Conservation (phyloP, 1,140 invertebrate species). For the Cydia pomonella region DNA sequence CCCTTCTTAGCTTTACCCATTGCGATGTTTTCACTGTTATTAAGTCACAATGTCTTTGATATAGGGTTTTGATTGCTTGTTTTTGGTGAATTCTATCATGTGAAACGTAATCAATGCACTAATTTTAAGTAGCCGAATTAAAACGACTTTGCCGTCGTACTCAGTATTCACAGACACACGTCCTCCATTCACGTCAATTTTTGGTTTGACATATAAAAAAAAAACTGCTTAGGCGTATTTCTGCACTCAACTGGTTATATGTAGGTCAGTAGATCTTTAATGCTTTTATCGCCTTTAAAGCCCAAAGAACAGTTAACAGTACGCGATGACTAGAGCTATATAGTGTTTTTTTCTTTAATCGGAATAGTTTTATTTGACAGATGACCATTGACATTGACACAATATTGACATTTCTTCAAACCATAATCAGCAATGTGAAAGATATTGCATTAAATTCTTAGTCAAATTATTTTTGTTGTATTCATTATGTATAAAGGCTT, state of each 20-base stretch:
- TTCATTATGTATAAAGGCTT: conserved; percentile 75
- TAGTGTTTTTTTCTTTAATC: not conserved
- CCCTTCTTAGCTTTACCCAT: conserved; percentile 88
- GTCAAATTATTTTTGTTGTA: conserved; percentile 54
- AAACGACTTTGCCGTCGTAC: conserved; percentile 53
- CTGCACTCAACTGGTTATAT: conserved; percentile 6
- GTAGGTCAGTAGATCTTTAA: not conserved
- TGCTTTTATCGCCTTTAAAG: not conserved
- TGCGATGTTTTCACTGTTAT: conserved; percentile 52
- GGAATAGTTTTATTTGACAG: not conserved
- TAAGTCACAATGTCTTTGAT: conserved; percentile 70
- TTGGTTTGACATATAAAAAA: conserved; percentile 13
- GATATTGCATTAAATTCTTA: conserved; percentile 50
- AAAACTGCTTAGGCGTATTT: not conserved
- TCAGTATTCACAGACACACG: conserved; percentile 29
- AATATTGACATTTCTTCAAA: conserved; percentile 1
- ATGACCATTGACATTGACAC: not conserved
- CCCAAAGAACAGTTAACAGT: too few species aligned
- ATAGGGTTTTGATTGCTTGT: conserved; percentile 61
- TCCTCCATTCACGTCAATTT: conserved; percentile 33
- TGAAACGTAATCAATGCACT: conserved; percentile 74
- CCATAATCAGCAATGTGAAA: conserved; percentile 43
- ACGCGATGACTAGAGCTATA: not conserved
- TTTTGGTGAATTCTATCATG: conserved; percentile 76
- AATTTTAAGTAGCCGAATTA: conserved; percentile 60